These are phyloP conservation scores for Leptodactylus fuscus DNA, from an alignment of 2,113 vertebrate genomes.

Conservation along the genomic window DNA sequence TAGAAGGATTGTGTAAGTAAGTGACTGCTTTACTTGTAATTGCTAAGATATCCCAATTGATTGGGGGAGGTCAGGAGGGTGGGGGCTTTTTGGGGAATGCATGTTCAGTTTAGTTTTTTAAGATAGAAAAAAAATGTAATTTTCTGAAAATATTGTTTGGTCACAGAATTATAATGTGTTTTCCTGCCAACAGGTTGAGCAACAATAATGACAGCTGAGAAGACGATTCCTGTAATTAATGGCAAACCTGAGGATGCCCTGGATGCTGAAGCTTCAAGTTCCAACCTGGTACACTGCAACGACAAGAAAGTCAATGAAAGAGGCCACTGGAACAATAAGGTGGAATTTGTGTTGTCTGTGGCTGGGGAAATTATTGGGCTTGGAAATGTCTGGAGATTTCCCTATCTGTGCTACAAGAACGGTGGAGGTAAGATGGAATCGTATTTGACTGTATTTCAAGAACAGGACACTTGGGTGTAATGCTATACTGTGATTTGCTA, in stretches of 20 bases:
- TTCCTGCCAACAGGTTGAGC: constrained; percentile 73
- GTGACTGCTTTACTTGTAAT: neutral
- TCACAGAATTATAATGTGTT: neutral
- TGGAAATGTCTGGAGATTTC: constrained; percentile 98
- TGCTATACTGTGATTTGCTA: neutral
- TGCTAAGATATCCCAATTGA: neutral
- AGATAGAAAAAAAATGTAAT: neutral
- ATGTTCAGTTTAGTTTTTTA: neutral
- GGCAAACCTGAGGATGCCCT: constrained; percentile 91
- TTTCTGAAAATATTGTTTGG: neutral
- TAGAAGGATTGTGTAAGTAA: neutral
- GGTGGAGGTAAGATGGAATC: constrained; percentile 88
- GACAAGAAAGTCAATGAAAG: constrained; percentile 91
- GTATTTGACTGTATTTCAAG: neutral
- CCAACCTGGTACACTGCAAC: constrained; percentile 77
- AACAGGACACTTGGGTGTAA: constrained; percentile 6
- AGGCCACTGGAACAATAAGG: constrained; percentile 98
- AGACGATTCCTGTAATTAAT: constrained; percentile 91
- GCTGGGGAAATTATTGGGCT: constrained; percentile 98
- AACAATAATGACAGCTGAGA: constrained; percentile 95
- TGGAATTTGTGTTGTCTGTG: constrained; percentile 97
- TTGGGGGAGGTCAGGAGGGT: too few relatives aligned
- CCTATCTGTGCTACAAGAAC: constrained; percentile 99
- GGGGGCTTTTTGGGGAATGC: neutral
- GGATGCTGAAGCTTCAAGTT: constrained; percentile 85